Evolutionary conservation across 2,888 invertebrate genomes (phyloP).

Genomic region (Thyatira batis): DNA sequence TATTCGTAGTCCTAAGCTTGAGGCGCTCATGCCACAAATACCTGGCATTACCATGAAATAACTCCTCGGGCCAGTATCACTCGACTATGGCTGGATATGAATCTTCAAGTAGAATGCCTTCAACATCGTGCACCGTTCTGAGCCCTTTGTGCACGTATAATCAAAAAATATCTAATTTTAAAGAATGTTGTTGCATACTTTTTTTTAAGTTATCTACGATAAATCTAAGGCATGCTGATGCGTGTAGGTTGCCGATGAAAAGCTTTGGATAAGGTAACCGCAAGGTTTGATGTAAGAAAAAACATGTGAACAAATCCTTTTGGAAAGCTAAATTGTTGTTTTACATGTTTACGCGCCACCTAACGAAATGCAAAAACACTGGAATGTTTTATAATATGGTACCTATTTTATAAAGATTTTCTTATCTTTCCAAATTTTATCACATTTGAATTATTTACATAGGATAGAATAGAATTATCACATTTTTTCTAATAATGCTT

Average conservation of each 20-base stretch:
- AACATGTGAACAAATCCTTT: too few species aligned
- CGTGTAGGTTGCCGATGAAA: background rate
- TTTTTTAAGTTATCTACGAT: slow-evolving; percentile 9
- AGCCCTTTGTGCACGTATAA: slow-evolving; percentile 10
- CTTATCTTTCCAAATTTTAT: too few species aligned
- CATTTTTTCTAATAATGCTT: too few species aligned
- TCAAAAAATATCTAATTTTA: slow-evolving; percentile 23
- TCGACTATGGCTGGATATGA: slow-evolving; percentile 39
- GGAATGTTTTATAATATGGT: too few species aligned
- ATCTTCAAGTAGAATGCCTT: slow-evolving; percentile 36
- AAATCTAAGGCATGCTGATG: background rate
- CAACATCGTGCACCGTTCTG: slow-evolving; percentile 21
- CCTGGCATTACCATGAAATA: slow-evolving; percentile 61
- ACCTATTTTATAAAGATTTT: too few species aligned
- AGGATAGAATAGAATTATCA: too few species aligned
- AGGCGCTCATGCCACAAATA: slow-evolving; percentile 38
- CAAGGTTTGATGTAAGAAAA: background rate
- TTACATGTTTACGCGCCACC: too few species aligned
- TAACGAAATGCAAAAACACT: too few species aligned
- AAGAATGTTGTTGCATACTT: slow-evolving; percentile 17
- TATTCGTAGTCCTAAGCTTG: slow-evolving; percentile 2
- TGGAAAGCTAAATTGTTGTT: too few species aligned
- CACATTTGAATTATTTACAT: too few species aligned
- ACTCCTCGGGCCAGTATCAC: slow-evolving; percentile 29
- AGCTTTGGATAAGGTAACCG: background rate